These are phyloP conservation scores for Antheraea assamensis DNA, from an alignment of 2,888 invertebrate species.

Conservation along the genomic window DNA sequence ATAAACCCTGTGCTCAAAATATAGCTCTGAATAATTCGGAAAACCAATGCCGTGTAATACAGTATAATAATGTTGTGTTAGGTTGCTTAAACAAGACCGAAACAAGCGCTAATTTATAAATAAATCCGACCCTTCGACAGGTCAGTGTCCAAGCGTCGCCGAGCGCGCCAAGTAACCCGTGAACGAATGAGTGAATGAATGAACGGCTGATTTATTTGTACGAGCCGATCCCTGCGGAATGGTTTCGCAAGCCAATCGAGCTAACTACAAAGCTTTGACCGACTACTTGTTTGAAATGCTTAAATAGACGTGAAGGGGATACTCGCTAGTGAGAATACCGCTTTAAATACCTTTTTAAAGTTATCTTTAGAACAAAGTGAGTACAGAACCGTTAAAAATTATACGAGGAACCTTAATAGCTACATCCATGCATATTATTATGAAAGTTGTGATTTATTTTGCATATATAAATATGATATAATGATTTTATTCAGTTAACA, in stretches of 20 bases:
- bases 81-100: slow-evolving; percentile 14
- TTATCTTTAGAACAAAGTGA: slow-evolving; percentile 14
- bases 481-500: too few species aligned
- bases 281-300: slow-evolving; percentile 64
- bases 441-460: not conserved
- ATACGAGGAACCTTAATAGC: not conserved
- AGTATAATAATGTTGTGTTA: slow-evolving; percentile 7
- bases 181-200: slow-evolving; percentile 50
- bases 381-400: slow-evolving; percentile 4
- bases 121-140: slow-evolving; percentile 39
- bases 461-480: too few species aligned
- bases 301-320: slow-evolving; percentile 54
- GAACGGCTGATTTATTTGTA: slow-evolving; percentile 66
- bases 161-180: slow-evolving; percentile 34
- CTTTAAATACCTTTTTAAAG: slow-evolving; percentile 12
- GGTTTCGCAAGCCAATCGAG: slow-evolving; percentile 58
- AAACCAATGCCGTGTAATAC: not conserved
- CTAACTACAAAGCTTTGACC: slow-evolving; percentile 66
- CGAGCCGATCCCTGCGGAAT: slow-evolving; percentile 50
- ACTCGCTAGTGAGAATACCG: slow-evolving; percentile 9
- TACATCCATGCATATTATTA: not conserved
- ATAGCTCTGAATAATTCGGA: not conserved
- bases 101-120: slow-evolving; percentile 46
- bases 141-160: slow-evolving; percentile 37
- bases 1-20: not conserved